phyloP scores from a whole-genome alignment of 2,888 invertebrate genomes.

The Agrochola lychnidis region DNA sequence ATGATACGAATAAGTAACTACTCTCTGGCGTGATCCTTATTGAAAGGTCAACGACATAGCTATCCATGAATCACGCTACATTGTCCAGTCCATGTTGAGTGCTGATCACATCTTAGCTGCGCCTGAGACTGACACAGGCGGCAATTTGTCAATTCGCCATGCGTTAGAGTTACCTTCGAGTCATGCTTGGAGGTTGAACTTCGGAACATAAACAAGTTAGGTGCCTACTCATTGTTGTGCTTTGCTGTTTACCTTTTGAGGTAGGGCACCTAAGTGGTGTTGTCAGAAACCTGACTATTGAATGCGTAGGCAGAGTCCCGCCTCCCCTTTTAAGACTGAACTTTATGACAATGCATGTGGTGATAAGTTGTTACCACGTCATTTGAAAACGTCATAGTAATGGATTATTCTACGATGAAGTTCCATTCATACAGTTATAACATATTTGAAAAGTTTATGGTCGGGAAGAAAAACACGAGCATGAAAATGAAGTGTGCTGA shows the following conservation, averaged over 20 bases:
- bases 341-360: conserved; percentile 14
- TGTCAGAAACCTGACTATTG: conserved; percentile 27
- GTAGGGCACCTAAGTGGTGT: conserved; percentile 4
- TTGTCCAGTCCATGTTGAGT: conserved; percentile 47
- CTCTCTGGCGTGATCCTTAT: neutral
- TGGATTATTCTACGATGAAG: neutral
- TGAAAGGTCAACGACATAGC: conserved; percentile 22
- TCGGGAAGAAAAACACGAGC: neutral
- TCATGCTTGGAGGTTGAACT: conserved; percentile 38
- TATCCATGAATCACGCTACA: conserved; percentile 59
- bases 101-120: conserved; percentile 49
- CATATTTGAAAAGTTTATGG: neutral
- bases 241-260: conserved; percentile 37
- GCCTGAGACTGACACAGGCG: conserved; percentile 32
- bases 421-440: neutral
- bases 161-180: conserved; percentile 55
- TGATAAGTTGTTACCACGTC: conserved; percentile 4
- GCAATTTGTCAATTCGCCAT: conserved; percentile 59
- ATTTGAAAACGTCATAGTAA: conserved; percentile 23
- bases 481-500: neutral
- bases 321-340: conserved; percentile 18
- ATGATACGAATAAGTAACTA: neutral
- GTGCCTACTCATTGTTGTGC: conserved; percentile 46
- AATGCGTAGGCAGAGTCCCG: conserved; percentile 22
- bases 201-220: conserved; percentile 45